Conservation (phyloP, 1,140 invertebrate species). For the Lethocerus indicus region DNA sequence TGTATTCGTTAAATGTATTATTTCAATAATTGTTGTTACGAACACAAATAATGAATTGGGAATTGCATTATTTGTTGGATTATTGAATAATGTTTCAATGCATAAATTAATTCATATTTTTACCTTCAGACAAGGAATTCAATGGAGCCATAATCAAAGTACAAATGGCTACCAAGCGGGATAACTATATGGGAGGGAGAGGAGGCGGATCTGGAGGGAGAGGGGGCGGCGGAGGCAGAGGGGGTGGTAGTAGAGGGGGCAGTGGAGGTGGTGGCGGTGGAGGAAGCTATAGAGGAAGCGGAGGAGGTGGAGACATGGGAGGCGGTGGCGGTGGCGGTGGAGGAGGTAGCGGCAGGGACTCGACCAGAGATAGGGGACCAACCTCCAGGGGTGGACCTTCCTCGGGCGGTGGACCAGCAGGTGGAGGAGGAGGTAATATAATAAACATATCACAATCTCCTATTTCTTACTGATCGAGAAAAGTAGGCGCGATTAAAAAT, state of each 20-base stretch:
- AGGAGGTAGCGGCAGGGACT: slow-evolving; percentile 23
- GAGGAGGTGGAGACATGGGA: slow-evolving; percentile 26
- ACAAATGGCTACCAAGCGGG: slow-evolving; percentile 79
- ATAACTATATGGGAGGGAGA: slow-evolving; percentile 55
- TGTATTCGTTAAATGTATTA: too few relatives aligned
- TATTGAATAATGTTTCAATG: too few relatives aligned
- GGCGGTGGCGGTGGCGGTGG: slow-evolving; percentile 23
- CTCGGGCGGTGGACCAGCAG: slow-evolving; percentile 22
- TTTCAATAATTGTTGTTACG: too few relatives aligned
- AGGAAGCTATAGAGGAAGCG: slow-evolving; percentile 28
- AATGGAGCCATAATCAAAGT: slow-evolving; percentile 77
- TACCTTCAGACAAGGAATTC: slow-evolving; percentile 55
- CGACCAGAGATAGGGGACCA: slow-evolving; percentile 23
- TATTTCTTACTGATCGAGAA: too few relatives aligned
- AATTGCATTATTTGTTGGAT: too few relatives aligned
- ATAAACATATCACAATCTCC: too few relatives aligned
- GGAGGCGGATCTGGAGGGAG: too few relatives aligned
- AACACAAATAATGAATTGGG: too few relatives aligned
- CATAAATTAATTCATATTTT: too few relatives aligned
- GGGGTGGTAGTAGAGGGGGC: slow-evolving; percentile 36
- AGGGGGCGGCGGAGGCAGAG: slow-evolving; percentile 42
- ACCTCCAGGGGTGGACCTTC: slow-evolving; percentile 18
- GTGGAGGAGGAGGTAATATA: too few relatives aligned
- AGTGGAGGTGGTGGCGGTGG: slow-evolving; percentile 33
- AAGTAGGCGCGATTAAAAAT: too few relatives aligned